Evolutionary conservation across 1,140 invertebrate genomes (phyloP).

Genomic region (Brevipalpus yothersi): DNA sequence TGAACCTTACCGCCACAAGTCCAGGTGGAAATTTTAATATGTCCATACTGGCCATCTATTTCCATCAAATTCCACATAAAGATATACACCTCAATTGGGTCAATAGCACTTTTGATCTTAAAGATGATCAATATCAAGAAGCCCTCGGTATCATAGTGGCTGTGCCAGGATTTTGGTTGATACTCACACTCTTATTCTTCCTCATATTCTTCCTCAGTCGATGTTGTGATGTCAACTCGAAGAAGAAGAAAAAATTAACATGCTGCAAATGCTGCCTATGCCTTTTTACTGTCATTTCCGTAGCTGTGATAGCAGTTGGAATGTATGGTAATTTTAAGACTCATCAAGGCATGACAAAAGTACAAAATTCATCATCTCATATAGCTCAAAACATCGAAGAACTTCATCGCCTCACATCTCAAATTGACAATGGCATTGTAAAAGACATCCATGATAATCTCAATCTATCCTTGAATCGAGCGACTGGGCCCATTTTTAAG

Average conservation of each 20-base stretch:
- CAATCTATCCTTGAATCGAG: conserved; percentile 37
- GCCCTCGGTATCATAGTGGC: conserved; percentile 51
- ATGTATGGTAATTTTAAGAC: conserved; percentile 81
- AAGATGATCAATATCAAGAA: conserved; percentile 62
- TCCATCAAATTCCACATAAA: conserved; percentile 41
- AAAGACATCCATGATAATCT: conserved; percentile 37
- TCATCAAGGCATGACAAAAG: conserved; percentile 58
- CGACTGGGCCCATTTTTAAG: conserved; percentile 38
- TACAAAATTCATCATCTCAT: conserved; percentile 44
- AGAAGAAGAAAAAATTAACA: conserved; percentile 6
- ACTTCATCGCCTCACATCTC: conserved; percentile 13
- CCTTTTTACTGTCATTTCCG: conserved; percentile 7
- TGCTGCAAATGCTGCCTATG: conserved; percentile 7
- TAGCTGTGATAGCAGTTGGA: conserved; percentile 29
- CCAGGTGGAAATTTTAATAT: conserved; percentile 22
- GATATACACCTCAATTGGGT: conserved; percentile 54
- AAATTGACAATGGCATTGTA: conserved; percentile 23
- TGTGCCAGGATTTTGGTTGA: conserved; percentile 63
- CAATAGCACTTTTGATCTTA: conserved; percentile 68
- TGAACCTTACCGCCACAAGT: background rate
- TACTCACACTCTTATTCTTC: conserved; percentile 57
- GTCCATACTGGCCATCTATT: conserved; percentile 49
- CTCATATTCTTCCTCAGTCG: conserved; percentile 70
- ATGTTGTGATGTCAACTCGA: conserved; percentile 53
- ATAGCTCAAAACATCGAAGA: conserved; percentile 30